These are phyloP conservation scores for Anastrepha obliqua DNA, from an alignment of 1,140 invertebrate species.

Conservation along the genomic window DNA sequence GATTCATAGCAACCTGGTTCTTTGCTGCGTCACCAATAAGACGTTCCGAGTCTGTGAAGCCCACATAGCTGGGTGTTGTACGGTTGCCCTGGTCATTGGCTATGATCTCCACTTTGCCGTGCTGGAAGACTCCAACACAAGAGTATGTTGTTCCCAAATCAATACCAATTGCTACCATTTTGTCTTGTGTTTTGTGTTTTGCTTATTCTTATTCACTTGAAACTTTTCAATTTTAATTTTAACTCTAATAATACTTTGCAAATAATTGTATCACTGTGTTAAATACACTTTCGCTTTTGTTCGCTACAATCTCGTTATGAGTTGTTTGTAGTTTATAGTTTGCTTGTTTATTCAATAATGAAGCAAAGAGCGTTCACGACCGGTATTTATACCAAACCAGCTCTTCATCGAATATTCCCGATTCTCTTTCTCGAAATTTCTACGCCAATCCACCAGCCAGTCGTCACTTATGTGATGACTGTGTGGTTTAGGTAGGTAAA, in stretches of 20 bases:
- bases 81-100: constrained; percentile 94
- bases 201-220: constrained; percentile 55
- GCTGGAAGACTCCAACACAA: constrained; percentile 86
- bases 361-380: constrained; percentile 58
- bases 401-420: constrained; percentile 63
- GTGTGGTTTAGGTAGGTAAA: no score
- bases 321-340: constrained; percentile 60
- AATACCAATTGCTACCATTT: constrained; percentile 81
- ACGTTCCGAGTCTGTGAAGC: constrained; percentile 91
- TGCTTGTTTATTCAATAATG: constrained; percentile 65
- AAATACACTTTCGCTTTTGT: constrained; percentile 61
- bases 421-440: constrained; percentile 54
- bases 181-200: constrained; percentile 61
- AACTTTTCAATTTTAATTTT: constrained; percentile 6
- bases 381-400: constrained; percentile 64
- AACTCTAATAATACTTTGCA: not conserved
- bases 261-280: constrained; percentile 52
- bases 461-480: not conserved
- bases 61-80: constrained; percentile 93
- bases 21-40: constrained; percentile 95
- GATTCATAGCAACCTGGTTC: constrained; percentile 75
- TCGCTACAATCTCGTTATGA: constrained; percentile 60
- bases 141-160: constrained; percentile 89
- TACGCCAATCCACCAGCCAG: not conserved
- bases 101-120: constrained; percentile 93